Evolutionary conservation across 2,797 vertebrate genomes (phyloP), one percentile per base, ranked within the genome.

Genomic region (Lithobates pipiens): DNA sequence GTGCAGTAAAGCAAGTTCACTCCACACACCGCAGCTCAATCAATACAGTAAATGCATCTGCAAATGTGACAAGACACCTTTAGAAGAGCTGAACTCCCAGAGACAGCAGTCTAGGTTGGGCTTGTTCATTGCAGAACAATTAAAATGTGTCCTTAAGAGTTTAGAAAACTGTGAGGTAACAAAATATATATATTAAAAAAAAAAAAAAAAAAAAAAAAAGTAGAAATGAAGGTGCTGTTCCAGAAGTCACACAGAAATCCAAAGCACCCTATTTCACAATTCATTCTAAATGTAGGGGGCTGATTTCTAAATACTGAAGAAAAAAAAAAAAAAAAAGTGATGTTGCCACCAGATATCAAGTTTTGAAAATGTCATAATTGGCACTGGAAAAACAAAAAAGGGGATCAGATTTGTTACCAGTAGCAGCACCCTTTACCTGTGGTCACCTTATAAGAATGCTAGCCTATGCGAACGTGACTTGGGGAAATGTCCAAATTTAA

Each of bases 121-220:
- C 25, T 27, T 39, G 29, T 16, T 25, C 3, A 80, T 57, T 57
- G 44, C 67, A 15, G 36, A 46, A 27, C n/a, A 50, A n/a, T 61
- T 68, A 67, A 46, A 61, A 82, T 73, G n/a, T 82, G 50, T 73
- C 68, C 57, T 21, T n/a, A 68, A n/a, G 71, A 27, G 50, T 63
- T 73, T 63, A 71, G 21, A 71, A 80, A 23, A 71, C 8, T 25
- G 67, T 44, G 70, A 82, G 80, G 80, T 57, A 82, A 73, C 5
- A 63, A 44, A 44, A 73, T n/a, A n/a, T n/a, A n/a, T n/a, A n/a
- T n/a, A n/a, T 63, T 63, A 2, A 63, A n/a, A 72, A 73, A 10
- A n/a, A n/a, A n/a, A n/a, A n/a, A n/a, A n/a, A n/a, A n/a, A n/a
- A n/a, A n/a, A n/a, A n/a, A n/a, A n/a, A n/a, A n/a, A n/a, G n/a